Evolutionary conservation across 2,888 invertebrate genomes (phyloP), one percentile per base, ranked within the genome.

Genomic region (Aphodius sticticus): DNA sequence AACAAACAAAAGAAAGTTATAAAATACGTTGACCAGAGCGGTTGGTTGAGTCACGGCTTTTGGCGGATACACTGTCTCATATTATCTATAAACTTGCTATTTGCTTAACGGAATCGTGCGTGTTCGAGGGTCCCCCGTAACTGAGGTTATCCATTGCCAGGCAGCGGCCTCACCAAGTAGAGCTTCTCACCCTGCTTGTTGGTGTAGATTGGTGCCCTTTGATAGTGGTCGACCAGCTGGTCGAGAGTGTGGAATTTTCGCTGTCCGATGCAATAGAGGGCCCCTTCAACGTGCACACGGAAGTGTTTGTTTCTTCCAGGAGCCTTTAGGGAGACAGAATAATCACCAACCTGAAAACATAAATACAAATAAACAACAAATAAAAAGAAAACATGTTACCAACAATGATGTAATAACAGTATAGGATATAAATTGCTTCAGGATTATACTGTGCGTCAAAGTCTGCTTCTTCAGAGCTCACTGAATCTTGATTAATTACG

Each of bases 281-380:
- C 94, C 85, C 96, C 96, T 89, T 97, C 97, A 83, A 98, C 97
- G 90, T 98, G 98, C 87, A 99, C 98, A 87, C 99, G 95, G 92
- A 99, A 99, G 91, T 99, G 99, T 90, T 99, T 99, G 92, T 99
- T 99, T 85, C 99, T 95, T 35, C 96, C 97, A 72, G 98, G 96
- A 76, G 99, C 99, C 91, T 99, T 99, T 88, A 99, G 91, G 77
- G 99, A 99, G 85, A 99, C 98, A 14, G 99, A 99, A 91, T 95
- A 98, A 91, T 99, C 99, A 84, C 99, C 99, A 91, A 97, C 95
- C 99, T 99, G 91, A 36, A 91, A 90, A 76, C 83, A 81, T 26
- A 82, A 81, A 84, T 80, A 79, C 80, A 70, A 76, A 26, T 26
- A 26, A 26, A 26, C 3, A 26, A 26, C 36, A 75, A 75, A n/a